These are phyloP conservation scores for Hoplostethus mediterraneus DNA, from an alignment of 2,797 vertebrate species.

Conservation along the genomic window DNA sequence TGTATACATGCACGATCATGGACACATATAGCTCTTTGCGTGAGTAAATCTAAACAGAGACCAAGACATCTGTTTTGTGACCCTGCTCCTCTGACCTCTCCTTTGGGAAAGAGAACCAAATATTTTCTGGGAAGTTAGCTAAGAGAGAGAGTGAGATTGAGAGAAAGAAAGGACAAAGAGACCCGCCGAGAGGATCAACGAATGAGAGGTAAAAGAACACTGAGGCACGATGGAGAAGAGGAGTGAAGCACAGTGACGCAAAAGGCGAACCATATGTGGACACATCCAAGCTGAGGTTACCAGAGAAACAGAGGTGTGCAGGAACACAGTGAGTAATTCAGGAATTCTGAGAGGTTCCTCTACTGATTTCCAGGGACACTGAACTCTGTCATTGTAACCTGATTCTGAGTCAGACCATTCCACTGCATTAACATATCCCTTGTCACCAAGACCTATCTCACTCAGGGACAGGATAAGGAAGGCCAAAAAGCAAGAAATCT, in stretches of 20 bases:
- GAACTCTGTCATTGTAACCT: too few species aligned
- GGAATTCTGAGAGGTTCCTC: too few species aligned
- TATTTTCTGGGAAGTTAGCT: neutral
- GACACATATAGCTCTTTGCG: neutral
- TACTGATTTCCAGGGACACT: too few species aligned
- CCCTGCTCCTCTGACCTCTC: neutral
- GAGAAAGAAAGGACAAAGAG: conserved; percentile 11
- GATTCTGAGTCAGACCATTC: too few species aligned
- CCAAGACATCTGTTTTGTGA: neutral
- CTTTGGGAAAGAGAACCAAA: neutral
- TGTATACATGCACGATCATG: neutral
- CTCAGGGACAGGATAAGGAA: too few species aligned
- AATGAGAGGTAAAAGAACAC: conserved; percentile 16
- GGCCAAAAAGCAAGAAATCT: too few species aligned
- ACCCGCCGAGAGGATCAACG: conserved; percentile 3
- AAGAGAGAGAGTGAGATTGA: neutral
- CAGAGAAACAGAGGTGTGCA: conserved; percentile 42
- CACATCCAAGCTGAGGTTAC: conserved; percentile 41
- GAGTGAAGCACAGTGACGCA: conserved; percentile 42
- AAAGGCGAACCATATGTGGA: conserved; percentile 48
- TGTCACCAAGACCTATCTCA: too few species aligned
- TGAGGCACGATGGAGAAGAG: conserved; percentile 4
- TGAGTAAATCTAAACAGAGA: neutral
- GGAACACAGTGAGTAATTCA: conserved; percentile 34
- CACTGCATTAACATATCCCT: too few species aligned